Evolutionary conservation across 2,888 invertebrate genomes (phyloP).

Genomic region (Spisula solida): DNA sequence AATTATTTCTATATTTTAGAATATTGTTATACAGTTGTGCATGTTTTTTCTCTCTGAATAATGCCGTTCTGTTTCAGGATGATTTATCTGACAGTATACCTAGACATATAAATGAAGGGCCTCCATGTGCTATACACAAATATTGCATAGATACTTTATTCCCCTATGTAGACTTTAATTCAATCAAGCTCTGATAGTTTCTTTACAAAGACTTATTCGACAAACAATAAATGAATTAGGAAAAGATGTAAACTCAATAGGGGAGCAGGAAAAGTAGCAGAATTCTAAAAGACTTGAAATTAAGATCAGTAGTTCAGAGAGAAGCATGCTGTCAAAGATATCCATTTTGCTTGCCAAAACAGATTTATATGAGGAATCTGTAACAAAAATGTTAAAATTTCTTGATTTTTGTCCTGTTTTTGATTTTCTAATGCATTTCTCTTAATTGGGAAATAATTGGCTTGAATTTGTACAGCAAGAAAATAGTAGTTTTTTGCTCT

Average conservation of each 20-base stretch:
- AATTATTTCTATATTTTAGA: not conserved
- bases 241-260: not conserved
- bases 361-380: not conserved
- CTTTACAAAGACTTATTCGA: conserved; percentile 21
- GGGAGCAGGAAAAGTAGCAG: not conserved
- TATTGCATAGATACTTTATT: not conserved
- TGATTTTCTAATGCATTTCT: not conserved
- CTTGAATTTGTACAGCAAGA: not conserved
- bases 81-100: not conserved
- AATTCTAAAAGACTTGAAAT: not conserved
- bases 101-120: conserved; percentile 23
- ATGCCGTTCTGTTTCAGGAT: not conserved
- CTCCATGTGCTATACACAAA: not conserved
- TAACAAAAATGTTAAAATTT: not conserved
- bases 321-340: not conserved
- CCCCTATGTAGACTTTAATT: not conserved
- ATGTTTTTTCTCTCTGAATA: not conserved
- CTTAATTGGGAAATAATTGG: not conserved
- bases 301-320: not conserved
- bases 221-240: conserved; percentile 7
- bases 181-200: not conserved
- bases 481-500: no score
- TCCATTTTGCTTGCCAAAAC: not conserved
- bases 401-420: not conserved
- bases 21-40: not conserved